Conservation (phyloP, 64 coral and sea anemone species). For the Hydrozoanthus tunicans region DNA sequence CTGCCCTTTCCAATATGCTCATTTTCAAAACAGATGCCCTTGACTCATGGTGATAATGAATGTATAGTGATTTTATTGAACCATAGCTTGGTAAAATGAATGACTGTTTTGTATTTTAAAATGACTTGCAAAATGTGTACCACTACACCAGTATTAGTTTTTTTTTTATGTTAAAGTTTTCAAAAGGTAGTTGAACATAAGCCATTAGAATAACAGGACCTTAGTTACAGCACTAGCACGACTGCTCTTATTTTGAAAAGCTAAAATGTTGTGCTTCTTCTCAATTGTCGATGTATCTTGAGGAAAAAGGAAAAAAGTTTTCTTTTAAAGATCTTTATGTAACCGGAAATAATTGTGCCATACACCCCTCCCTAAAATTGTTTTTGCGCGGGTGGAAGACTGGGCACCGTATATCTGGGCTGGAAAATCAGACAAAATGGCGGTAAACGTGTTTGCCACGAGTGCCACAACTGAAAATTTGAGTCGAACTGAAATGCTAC, state of each 20-base stretch:
- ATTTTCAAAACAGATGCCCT: too few relatives aligned
- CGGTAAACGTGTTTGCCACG: slow-evolving; percentile 61
- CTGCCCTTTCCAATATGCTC: too few relatives aligned
- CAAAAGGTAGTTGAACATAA: too few relatives aligned
- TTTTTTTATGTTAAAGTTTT: too few relatives aligned
- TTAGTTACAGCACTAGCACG: neutral
- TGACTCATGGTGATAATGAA: too few relatives aligned
- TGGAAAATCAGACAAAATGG: slow-evolving; percentile 37
- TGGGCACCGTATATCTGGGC: neutral
- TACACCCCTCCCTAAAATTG: slow-evolving; percentile 33
- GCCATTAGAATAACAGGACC: too few relatives aligned
- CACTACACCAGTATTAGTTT: too few relatives aligned
- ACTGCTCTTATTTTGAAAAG: too few relatives aligned
- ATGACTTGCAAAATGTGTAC: too few relatives aligned
- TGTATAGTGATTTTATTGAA: too few relatives aligned
- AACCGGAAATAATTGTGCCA: neutral
- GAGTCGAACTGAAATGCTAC: slow-evolving; percentile 55
- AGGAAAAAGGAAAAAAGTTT: neutral
- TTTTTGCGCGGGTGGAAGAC: neutral
- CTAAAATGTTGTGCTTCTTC: neutral
- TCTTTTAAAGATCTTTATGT: neutral
- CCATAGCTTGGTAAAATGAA: too few relatives aligned
- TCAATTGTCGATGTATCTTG: neutral
- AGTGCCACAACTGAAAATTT: slow-evolving; percentile 54
- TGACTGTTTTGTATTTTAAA: too few relatives aligned